Base-by-base conservation (phyloP, 2,797 vertebrate genomes). In the Luscinia luscinia region DNA sequence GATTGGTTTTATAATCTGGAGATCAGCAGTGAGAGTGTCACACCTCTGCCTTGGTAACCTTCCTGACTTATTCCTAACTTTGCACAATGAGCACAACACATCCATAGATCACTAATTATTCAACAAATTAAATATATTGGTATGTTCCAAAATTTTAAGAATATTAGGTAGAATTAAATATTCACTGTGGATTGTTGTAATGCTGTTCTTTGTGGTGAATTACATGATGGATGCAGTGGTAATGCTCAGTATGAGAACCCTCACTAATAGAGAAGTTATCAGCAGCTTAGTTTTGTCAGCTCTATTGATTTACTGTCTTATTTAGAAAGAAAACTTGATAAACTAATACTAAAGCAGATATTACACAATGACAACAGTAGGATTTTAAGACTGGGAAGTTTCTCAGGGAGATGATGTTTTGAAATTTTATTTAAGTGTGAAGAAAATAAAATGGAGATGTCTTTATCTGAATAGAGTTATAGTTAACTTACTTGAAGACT, bases 241-340 rank as follows among this genome's bases (percentile, higher is more conserved):
- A 80, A 87, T 83, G 72, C n/a, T 89, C 38, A 48, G 34, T 75
- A 20, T 64, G 76, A 64, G n/a, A 79, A 36, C 36, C 9, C 59
- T 76, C 62, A 20, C 69, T 94, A 72, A 67, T 74, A 54, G 81
- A 89, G 76, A 94, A 89, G 52, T 85, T 57, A 87, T 41, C 77
- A 84, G 72, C 59, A 89, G 57, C 68, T 91, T 87, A 40, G 45
- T 93, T 95, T 89, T 96, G 80, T 94, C 95, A 93, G 54, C 16
- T 55, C 16, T 81, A 95, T 91, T 93, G 94, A 96, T 96, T 96
- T 94, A 41, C 68, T 97, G 32, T 96, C 92, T 94, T 52, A 78
- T 27, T 96, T 62, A 74, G 77, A 84, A 93, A 74, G n/a, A 87
- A 72, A 94, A 81, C 34, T 46, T 87, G 77, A 57, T 85, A 83